Percentiles rank a stretch among this genome's conserved stretches.
Evolutionary conservation across 1,140 invertebrate species (phyloP).

Genomic region (Geopemphigus sp.): DNA sequence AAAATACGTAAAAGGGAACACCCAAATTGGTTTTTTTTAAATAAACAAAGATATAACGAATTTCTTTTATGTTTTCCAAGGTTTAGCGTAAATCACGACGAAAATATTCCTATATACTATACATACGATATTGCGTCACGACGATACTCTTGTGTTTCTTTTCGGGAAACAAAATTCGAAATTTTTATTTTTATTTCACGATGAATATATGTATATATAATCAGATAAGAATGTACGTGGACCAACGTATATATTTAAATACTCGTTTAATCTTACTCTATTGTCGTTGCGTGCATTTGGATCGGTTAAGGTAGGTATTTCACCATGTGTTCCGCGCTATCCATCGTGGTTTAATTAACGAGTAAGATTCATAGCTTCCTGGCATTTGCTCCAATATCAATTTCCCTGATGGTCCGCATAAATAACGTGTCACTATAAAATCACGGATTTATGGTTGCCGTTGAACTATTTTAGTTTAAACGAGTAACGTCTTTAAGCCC

Average conservation of each 20-base stretch:
- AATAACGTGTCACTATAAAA: not conserved
- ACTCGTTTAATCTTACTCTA: not conserved
- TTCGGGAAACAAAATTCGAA: no score
- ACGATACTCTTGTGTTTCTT: no score
- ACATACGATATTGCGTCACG: no score
- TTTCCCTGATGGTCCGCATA: not conserved
- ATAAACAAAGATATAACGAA: no score
- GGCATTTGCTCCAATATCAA: constrained; percentile 14
- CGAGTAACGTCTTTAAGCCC: not conserved
- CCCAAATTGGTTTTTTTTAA: no score
- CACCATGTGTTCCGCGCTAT: not conserved
- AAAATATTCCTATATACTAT: no score
- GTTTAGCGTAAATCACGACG: no score
- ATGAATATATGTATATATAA: not conserved
- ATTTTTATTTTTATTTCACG: no score
- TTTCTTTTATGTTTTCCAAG: no score
- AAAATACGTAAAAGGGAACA: no score
- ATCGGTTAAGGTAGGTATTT: constrained; percentile 1
- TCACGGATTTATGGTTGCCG: not conserved
- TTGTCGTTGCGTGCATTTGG: not conserved
- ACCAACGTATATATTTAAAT: not conserved
- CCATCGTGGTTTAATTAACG: constrained; percentile 34
- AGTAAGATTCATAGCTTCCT: not conserved
- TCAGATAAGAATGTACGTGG: not conserved
- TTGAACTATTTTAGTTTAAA: not conserved